These are phyloP conservation scores for Lordiphosa fenestrarum DNA, from an alignment of 2,888 invertebrate species.

Conservation along the genomic window DNA sequence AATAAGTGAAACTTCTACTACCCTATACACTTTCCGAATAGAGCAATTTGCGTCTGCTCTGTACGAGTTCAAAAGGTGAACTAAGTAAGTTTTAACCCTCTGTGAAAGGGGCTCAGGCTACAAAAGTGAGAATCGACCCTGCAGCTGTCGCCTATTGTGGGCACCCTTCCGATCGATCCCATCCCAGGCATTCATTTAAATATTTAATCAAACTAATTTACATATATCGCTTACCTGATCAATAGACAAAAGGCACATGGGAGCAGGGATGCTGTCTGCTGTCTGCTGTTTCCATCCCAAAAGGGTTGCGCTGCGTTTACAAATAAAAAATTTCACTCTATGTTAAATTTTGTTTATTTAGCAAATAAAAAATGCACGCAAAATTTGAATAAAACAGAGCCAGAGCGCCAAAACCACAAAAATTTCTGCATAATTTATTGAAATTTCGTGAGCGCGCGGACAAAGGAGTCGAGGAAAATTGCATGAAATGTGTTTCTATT, in stretches of 20 bases:
- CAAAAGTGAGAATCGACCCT: slow-evolving; percentile 43
- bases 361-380: slow-evolving; percentile 68
- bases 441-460: slow-evolving; percentile 62
- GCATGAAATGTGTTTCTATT: slow-evolving; percentile 75
- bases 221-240: slow-evolving; percentile 68
- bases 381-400: slow-evolving; percentile 69
- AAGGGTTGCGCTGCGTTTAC: slow-evolving; percentile 1
- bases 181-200: slow-evolving; percentile 56
- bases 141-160: slow-evolving; percentile 54
- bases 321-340: slow-evolving; percentile 34
- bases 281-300: slow-evolving; percentile 11
- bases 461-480: slow-evolving; percentile 50
- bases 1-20: neutral
- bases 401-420: slow-evolving; percentile 72
- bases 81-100: slow-evolving; percentile 27
- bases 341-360: slow-evolving; percentile 60
- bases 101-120: slow-evolving; percentile 16
- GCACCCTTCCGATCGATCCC: slow-evolving; percentile 13
- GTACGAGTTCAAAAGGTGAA: slow-evolving; percentile 64
- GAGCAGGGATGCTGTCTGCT: slow-evolving; percentile 37
- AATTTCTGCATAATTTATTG: slow-evolving; percentile 73
- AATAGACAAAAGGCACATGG: slow-evolving; percentile 56
- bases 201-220: slow-evolving; percentile 74
- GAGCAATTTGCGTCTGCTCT: slow-evolving; percentile 29
- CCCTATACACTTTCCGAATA: neutral